Evolutionary conservation across 2,888 invertebrate genomes (phyloP).

Genomic region (Eristalis tenax): DNA sequence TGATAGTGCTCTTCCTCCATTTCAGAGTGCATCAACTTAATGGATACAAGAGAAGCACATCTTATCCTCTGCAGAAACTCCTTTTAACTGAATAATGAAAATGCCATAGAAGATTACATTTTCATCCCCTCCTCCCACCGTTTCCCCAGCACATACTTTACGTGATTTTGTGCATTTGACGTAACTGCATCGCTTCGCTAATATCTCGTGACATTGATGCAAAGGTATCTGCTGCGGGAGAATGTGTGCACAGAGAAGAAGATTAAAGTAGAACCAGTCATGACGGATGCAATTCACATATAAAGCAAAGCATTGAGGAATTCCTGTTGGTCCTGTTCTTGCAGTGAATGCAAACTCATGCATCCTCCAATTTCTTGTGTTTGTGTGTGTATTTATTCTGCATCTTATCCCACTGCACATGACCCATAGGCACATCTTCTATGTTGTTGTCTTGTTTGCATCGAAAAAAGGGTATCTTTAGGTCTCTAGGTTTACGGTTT

Average conservation of each 20-base stretch:
- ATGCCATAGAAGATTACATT: conserved; percentile 47
- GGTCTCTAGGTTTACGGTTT: conserved; percentile 72
- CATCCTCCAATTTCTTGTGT: neutral
- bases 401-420: conserved; percentile 39
- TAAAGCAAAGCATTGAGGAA: conserved; percentile 6
- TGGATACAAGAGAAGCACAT: conserved; percentile 13
- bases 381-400: neutral
- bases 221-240: neutral
- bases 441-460: conserved; percentile 8
- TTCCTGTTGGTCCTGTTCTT: conserved; percentile 46
- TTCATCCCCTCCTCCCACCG: neutral
- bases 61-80: conserved; percentile 13
- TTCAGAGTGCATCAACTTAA: conserved; percentile 11
- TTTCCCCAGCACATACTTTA: neutral
- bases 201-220: conserved; percentile 19
- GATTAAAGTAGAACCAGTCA: conserved; percentile 23
- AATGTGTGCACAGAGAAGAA: neutral
- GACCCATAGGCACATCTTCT: conserved; percentile 64
- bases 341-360: neutral
- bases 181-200: conserved; percentile 38
- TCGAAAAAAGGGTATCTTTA: conserved; percentile 63
- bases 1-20: neutral
- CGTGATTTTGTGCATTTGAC: conserved; percentile 26
- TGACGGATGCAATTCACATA: conserved; percentile 16
- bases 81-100: conserved; percentile 52